phyloP scores from a whole-genome alignment of 2,797 vertebrate genomes.

The Ctenopoma kingsleyae region DNA sequence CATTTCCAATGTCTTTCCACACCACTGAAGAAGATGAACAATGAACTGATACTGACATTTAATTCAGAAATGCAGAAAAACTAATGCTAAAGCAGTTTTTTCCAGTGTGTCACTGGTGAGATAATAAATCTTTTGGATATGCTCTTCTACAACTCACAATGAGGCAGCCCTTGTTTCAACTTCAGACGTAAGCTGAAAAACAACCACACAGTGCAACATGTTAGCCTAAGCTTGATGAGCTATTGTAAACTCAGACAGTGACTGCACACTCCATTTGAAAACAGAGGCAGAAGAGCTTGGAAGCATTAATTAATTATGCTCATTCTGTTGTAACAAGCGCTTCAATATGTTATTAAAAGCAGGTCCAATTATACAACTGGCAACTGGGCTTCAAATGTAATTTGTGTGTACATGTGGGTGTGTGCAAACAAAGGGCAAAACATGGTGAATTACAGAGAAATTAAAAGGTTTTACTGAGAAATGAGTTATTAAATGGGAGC shows the following conservation, averaged over 20 bases:
- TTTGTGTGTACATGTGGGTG: slow-evolving; percentile 8
- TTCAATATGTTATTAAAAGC: slow-evolving; percentile 36
- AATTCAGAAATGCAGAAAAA: no score
- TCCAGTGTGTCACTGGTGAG: no score
- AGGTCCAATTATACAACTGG: slow-evolving; percentile 11
- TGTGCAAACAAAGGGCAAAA: slow-evolving; percentile 22
- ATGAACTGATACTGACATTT: no score
- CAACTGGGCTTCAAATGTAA: slow-evolving; percentile 13
- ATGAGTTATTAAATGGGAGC: not conserved
- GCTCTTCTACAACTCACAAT: no score
- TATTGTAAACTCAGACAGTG: not conserved
- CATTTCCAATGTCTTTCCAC: no score
- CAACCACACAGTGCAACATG: no score
- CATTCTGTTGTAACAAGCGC: slow-evolving; percentile 19
- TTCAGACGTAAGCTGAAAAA: no score
- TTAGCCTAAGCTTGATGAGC: no score
- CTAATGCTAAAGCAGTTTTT: no score
- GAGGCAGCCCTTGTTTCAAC: no score
- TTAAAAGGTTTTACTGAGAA: slow-evolving; percentile 13
- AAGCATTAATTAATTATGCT: slow-evolving; percentile 20
- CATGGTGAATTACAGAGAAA: slow-evolving; percentile 12
- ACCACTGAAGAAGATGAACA: no score
- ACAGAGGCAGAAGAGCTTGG: slow-evolving; percentile 9
- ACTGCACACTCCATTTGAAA: not conserved
- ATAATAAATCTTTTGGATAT: no score